Percentiles rank a stretch among this genome's conserved stretches.
These are phyloP conservation scores for Elephas maximus DNA, from an alignment of 2,113 vertebrate genomes.

Conservation along the genomic window DNA sequence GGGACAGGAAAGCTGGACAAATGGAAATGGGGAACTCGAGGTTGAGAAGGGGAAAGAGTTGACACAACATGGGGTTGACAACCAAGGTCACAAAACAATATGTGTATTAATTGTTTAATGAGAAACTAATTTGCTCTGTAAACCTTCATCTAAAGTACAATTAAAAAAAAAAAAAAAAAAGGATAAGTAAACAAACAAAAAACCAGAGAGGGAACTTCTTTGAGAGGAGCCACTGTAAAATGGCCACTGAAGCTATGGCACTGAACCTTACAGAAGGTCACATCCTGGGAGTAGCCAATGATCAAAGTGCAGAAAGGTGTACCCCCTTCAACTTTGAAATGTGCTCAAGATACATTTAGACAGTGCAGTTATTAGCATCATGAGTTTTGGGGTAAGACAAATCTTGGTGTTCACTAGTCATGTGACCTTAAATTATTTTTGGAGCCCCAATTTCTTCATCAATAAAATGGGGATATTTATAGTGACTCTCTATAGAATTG, in stretches of 20 bases:
- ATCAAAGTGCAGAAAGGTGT: background rate
- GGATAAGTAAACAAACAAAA: too few relatives aligned
- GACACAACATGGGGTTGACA: too few relatives aligned
- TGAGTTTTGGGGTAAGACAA: background rate
- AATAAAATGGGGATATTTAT: background rate
- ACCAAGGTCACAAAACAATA: too few relatives aligned
- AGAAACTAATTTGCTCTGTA: too few relatives aligned
- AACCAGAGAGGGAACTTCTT: background rate
- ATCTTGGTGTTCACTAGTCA: background rate
- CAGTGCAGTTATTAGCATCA: rapidly evolving
- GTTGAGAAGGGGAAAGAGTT: too few relatives aligned
- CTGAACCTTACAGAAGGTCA: background rate
- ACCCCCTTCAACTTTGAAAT: background rate
- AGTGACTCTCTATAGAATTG: background rate
- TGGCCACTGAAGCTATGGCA: background rate
- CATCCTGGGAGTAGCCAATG: background rate
- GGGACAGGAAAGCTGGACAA: too few relatives aligned
- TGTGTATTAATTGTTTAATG: too few relatives aligned
- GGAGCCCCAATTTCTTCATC: background rate
- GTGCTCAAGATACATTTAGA: background rate
- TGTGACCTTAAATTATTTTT: background rate
- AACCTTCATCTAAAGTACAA: too few relatives aligned
- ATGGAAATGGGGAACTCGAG: too few relatives aligned
- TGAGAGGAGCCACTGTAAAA: background rate
- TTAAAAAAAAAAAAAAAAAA: too few relatives aligned